Evolutionary conservation across 2,113 vertebrate species (phyloP), one percentile per base, ranked within the genome.

Genomic region (Synodontis membranacea): DNA sequence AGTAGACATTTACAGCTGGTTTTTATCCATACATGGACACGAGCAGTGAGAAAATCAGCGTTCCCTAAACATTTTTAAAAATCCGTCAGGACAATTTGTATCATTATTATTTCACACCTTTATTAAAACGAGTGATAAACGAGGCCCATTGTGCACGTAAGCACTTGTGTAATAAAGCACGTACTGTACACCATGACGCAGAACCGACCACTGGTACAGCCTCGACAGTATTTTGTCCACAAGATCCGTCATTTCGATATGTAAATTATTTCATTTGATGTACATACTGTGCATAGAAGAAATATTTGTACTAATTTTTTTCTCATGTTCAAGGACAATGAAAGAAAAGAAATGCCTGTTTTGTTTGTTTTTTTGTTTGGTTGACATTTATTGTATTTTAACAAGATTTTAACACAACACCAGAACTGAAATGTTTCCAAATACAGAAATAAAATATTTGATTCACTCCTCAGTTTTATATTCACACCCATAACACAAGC

Each of bases 361-460:
- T 4, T 72, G 9, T 25, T 34, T 39, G 21, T 1, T 5, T 14
- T 50, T 25, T 34, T 42, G 10, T 39, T 72, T 25, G 44, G 28
- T 8, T 4, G 54, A 50, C 11, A 19, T 64, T 74, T n/a, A n/a
- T n/a, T 81, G 37, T 60, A 60, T 42, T 84, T 54, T 64, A 80
- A 84, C 42, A 62, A 60, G 28, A 84, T 34, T 84, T 75, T 84
- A 84, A 72, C 52, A 44, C 25, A 56, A 56, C 37, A 31, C 4
- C 5, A 17, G 37, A 48, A 86, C 72, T 84, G 68, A 88, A 91
- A 87, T 92, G 92, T 92, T 92, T 92, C 89, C 90, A 90, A 80
- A 85, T 91, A 89, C 56, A 54, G 90, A 92, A 95, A 95, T 94
- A 94, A 95, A 91, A 94, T 37, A 72, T 91, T 68, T 62, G n/a